Percentiles rank a stretch among this genome's conserved stretches.
Evolutionary conservation across 1,140 invertebrate species (phyloP).

Genomic region (Ptiloglossa arizonensis): DNA sequence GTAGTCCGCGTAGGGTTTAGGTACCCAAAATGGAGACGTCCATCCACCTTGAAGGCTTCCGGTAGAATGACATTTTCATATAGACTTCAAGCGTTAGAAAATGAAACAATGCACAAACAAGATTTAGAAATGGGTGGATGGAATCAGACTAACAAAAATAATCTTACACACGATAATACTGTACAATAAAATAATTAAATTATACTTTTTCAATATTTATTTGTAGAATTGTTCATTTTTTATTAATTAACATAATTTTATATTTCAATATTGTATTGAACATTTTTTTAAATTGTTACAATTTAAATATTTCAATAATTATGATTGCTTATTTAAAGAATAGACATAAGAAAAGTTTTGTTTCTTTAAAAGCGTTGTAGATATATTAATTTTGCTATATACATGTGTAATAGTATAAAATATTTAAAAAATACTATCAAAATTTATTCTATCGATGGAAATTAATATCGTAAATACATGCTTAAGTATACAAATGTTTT

Average conservation of each 20-base stretch:
- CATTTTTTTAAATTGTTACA: not conserved
- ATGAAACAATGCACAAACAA: constrained; percentile 81
- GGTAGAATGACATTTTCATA: too few species aligned
- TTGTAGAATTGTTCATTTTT: not conserved
- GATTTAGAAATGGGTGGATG: constrained; percentile 82
- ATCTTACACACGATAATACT: constrained; percentile 46
- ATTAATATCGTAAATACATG: constrained; percentile 3
- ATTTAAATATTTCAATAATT: not conserved
- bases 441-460: not conserved
- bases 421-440: not conserved
- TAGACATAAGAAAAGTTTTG: not conserved
- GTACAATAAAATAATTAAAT: not conserved
- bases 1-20: too few species aligned
- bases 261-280: not conserved
- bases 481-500: constrained; percentile 1
- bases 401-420: constrained; percentile 19
- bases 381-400: constrained; percentile 13
- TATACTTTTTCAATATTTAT: constrained; percentile 13
- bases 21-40: too few species aligned
- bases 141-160: constrained; percentile 67
- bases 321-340: not conserved
- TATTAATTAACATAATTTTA: constrained; percentile 14
- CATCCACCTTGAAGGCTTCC: too few species aligned
- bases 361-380: not conserved
- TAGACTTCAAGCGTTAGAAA: constrained; percentile 82